Evolutionary conservation across 2,888 invertebrate species (phyloP).

Genomic region (Frankliniella intonsa): DNA sequence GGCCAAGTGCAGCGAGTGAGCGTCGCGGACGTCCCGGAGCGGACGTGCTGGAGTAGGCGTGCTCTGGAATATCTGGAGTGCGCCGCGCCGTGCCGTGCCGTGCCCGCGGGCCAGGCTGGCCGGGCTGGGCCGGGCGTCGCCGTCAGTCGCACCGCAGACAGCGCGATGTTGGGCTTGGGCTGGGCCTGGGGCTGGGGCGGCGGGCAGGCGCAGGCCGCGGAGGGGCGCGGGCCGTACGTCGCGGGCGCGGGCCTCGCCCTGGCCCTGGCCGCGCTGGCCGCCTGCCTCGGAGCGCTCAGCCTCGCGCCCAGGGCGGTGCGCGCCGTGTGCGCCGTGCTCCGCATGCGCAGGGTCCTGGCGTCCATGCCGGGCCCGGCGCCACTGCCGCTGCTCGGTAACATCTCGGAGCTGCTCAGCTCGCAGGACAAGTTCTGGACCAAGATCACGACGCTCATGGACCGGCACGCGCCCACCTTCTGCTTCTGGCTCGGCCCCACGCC

Average conservation of each 20-base stretch:
- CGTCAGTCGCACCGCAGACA: too few relatives aligned
- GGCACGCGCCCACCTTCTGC: constrained; percentile 13
- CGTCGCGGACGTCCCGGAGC: too few relatives aligned
- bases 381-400: neutral
- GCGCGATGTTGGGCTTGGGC: neutral
- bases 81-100: too few relatives aligned
- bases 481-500: constrained; percentile 11
- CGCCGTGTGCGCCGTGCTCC: neutral
- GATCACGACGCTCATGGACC: neutral
- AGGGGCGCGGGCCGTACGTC: neutral
- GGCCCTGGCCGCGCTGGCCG: neutral
- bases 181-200: neutral
- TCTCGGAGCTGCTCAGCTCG: neutral
- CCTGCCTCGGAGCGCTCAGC: neutral
- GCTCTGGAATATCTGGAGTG: too few relatives aligned
- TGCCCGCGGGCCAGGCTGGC: neutral
- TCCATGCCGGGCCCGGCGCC: neutral
- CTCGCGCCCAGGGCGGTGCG: neutral
- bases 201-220: neutral
- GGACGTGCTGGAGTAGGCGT: too few relatives aligned
- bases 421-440: constrained; percentile 15
- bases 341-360: neutral
- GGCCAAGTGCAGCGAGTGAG: too few relatives aligned
- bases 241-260: neutral
- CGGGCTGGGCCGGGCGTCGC: neutral